phyloP scores from a whole-genome alignment of 2,113 vertebrate genomes.

The Nipponia nippon region DNA sequence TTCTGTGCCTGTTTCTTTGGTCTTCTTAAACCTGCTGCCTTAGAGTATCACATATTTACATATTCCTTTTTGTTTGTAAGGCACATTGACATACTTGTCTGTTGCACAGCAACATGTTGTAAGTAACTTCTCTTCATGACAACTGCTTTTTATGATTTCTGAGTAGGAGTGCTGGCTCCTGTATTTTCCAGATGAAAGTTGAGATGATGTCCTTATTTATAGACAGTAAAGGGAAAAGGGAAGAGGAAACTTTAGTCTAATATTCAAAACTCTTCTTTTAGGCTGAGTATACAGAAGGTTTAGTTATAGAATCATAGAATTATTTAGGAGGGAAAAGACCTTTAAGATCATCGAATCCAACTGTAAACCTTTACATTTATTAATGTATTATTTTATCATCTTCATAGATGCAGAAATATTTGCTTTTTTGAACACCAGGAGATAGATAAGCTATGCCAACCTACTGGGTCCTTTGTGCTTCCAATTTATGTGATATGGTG shows the following conservation, averaged over 20 bases:
- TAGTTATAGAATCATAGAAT: background rate
- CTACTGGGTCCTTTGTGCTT: background rate
- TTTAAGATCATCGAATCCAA: background rate
- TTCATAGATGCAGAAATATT: background rate
- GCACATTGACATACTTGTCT: background rate
- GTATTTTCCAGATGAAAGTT: constrained; percentile 28
- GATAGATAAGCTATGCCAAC: background rate
- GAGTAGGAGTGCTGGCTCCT: constrained; percentile 28
- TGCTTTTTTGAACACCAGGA: background rate
- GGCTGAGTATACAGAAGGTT: background rate
- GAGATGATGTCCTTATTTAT: background rate
- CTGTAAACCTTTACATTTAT: background rate
- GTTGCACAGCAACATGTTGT: constrained; percentile 36
- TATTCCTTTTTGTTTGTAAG: constrained; percentile 32
- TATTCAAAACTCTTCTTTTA: background rate
- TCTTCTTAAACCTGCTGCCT: background rate
- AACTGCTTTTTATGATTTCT: constrained; percentile 30
- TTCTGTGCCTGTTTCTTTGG: background rate
- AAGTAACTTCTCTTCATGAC: constrained; percentile 4
- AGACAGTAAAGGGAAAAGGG: background rate
- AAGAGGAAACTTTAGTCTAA: background rate
- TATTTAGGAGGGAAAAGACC: background rate
- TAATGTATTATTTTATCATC: background rate
- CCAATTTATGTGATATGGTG: background rate
- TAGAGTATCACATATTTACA: background rate